Evolutionary conservation across 2,888 invertebrate genomes (phyloP), one percentile per base, ranked within the genome.

Genomic region (Neoascia interrupta): DNA sequence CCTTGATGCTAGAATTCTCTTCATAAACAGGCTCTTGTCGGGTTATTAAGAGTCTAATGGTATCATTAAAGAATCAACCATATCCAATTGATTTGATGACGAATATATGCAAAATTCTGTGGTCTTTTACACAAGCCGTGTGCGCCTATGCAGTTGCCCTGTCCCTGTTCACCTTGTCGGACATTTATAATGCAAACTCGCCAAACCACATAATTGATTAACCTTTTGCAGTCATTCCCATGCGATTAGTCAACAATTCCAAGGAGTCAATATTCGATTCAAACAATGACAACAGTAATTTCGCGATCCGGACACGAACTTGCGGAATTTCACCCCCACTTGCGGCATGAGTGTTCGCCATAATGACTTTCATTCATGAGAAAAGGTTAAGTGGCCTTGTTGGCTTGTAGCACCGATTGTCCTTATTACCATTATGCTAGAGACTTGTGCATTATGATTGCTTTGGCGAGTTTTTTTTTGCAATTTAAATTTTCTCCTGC

Each of bases 331-430:
- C 31, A 45, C 43, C 31, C 53, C 36, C 51, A 37, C 31, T 19
- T n/a, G 41, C 54, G 54, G 34, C 53, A 58, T 19, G 66, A 60
- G 47, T 47, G 37, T n/a, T n/a, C n/a, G n/a, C n/a, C n/a, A n/a
- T n/a, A n/a, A n/a, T n/a, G n/a, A n/a, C n/a, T n/a, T n/a, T n/a
- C n/a, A n/a, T n/a, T n/a, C 36, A 43, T 66, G 56, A 47, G 61
- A 56, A 73, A 79, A 73, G 79, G 79, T 79, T 79, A 79, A 73
- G 61, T 73, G 73, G 66, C 53, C 54, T 79, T 41, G 64, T 66
- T 73, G 61, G 60, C 73, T 79, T 73, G 49, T 66, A 79, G 60
- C 54, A 73, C 73, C 66, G 47, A 6, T 37, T 66, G 60, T 36
- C 66, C 53, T 36, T 70, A 5, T 6, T 13, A 39, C 1, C 15